Evolutionary conservation across 2,797 vertebrate genomes (phyloP).

Genomic region (Danionella dracula): DNA sequence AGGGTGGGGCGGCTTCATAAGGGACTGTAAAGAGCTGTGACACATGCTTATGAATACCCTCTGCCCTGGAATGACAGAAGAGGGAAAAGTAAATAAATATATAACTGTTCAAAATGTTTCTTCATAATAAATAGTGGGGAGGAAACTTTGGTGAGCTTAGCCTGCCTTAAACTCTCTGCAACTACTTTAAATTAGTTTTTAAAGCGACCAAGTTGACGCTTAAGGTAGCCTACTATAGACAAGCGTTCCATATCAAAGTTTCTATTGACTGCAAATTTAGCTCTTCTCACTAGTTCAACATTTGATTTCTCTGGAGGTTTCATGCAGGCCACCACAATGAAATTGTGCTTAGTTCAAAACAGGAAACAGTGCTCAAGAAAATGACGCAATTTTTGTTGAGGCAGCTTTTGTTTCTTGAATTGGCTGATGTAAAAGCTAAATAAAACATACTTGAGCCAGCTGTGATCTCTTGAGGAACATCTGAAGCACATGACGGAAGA

Average conservation of each 20-base stretch:
- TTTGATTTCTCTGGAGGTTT: constrained; percentile 20
- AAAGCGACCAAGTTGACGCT: background rate
- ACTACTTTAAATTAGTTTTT: constrained; percentile 8
- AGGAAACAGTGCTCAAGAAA: constrained; percentile 36
- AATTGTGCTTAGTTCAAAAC: too few relatives aligned
- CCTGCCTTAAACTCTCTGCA: background rate
- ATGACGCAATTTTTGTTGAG: constrained; percentile 32
- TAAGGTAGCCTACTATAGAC: background rate
- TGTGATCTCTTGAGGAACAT: constrained; percentile 57
- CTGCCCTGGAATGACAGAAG: constrained; percentile 59
- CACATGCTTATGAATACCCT: constrained; percentile 73
- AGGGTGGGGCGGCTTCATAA: constrained; percentile 68
- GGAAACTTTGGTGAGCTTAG: constrained; percentile 5
- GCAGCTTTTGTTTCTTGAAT: constrained; percentile 40
- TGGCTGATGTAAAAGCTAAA: constrained; percentile 40
- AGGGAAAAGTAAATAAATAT: constrained; percentile 54
- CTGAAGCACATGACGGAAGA: constrained; percentile 55
- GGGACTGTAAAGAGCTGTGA: constrained; percentile 73
- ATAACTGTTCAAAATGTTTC: constrained; percentile 43
- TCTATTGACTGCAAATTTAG: constrained; percentile 33
- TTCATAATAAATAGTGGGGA: constrained; percentile 51
- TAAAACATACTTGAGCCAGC: constrained; percentile 43
- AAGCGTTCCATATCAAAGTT: too few relatives aligned
- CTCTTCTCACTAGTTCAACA: constrained; percentile 31
- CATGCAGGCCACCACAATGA: constrained; percentile 29